phyloP scores from a whole-genome alignment of 2,113 vertebrate genomes.

The Charadrius vociferus region DNA sequence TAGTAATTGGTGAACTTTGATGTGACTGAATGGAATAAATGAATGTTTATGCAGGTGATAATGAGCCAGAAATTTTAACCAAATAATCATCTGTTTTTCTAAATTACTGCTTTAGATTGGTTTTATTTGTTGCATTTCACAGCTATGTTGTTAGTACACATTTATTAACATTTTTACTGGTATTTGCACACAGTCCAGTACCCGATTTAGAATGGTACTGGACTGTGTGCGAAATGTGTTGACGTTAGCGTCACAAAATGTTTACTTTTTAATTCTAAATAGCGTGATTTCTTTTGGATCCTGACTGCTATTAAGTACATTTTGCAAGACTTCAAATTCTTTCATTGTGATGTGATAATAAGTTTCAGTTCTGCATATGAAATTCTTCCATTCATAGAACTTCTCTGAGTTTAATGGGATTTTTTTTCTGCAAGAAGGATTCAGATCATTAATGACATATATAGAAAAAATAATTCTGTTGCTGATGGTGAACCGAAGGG shows the following conservation, averaged over 20 bases:
- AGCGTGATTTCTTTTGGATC: neutral
- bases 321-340: neutral
- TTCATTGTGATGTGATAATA: neutral
- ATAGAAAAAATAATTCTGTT: neutral
- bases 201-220: neutral
- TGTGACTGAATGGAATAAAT: neutral
- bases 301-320: neutral
- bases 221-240: neutral
- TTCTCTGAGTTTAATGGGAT: neutral
- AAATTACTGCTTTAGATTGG: neutral
- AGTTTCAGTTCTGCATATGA: neutral
- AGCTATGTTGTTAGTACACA: neutral
- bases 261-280: neutral
- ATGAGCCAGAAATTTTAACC: neutral
- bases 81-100: neutral
- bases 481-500: neutral
- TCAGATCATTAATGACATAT: neutral
- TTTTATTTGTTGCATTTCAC: neutral
- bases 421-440: neutral
- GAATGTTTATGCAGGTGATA: neutral
- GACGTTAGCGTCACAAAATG: neutral
- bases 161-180: neutral
- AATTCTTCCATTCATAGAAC: neutral
- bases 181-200: neutral
- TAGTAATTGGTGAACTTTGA: neutral